phyloP scores from a whole-genome alignment of 2,888 invertebrate genomes.

The Imbricaverruca yamaguchii region DNA sequence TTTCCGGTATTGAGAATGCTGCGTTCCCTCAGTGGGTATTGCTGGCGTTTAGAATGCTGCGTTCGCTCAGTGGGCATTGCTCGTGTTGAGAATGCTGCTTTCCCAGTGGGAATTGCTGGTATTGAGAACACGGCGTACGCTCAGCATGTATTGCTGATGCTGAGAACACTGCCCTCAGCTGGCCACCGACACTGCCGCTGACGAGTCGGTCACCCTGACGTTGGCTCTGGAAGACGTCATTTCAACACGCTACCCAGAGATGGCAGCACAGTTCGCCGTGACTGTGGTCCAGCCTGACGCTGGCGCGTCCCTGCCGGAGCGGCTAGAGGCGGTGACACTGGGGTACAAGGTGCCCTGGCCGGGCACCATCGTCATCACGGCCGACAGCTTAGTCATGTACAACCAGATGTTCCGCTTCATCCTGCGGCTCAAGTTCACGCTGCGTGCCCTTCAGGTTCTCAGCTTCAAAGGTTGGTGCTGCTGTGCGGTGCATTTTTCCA shows the following conservation, averaged over 20 bases:
- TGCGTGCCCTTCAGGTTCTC: conserved; percentile 48
- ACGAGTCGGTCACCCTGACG: conserved; percentile 28
- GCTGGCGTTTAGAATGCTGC: too few species aligned
- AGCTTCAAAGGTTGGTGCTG: conserved; percentile 26
- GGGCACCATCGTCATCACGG: conserved; percentile 39
- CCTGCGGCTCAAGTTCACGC: conserved; percentile 50
- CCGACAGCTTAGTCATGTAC: conserved; percentile 39
- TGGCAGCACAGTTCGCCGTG: conserved; percentile 33
- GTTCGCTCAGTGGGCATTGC: too few species aligned
- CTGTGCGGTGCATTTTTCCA: not conserved
- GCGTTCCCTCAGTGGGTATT: too few species aligned
- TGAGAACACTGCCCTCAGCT: too few species aligned
- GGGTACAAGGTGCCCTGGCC: conserved; percentile 11
- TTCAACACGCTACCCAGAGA: conserved; percentile 44
- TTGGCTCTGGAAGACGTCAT: conserved; percentile 45
- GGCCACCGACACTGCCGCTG: conserved; percentile 22
- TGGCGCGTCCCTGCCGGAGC: not conserved
- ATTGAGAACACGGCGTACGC: too few species aligned
- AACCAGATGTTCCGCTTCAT: conserved; percentile 47
- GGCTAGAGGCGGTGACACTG: not conserved
- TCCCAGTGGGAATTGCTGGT: too few species aligned
- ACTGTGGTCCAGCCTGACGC: not conserved
- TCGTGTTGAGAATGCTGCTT: too few species aligned
- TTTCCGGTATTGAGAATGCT: too few species aligned
- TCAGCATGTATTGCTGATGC: too few species aligned